Evolutionary conservation across 2,888 invertebrate species (phyloP), one percentile per base, ranked within the genome.

Genomic region (Metalampra italica): DNA sequence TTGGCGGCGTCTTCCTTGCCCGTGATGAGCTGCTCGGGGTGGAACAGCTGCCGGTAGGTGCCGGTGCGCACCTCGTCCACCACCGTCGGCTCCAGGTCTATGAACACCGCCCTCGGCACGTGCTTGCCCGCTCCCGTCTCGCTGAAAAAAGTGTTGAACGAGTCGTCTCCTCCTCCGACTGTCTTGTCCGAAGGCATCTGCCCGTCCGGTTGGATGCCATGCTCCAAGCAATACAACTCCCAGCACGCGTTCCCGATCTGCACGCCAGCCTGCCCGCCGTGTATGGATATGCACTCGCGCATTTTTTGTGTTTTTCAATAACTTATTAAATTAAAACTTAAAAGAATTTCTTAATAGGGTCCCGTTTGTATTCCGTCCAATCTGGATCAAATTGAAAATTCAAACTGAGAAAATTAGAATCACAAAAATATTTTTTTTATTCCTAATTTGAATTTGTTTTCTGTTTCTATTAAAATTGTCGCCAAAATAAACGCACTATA

Each of bases 1-100:
- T 98, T 98, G 52, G 98, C 98, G 9, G 98, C 98, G 74, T 98
- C 98, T 83, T 98, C 98, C 80, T 98, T 98, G 50, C 97, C 97
- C 9, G 97, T 97, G 73, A 98, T 97, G 59, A 98, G 90, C 80
- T 98, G 98, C 78, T 98, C 98, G 0, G 98, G 98, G 75, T 98
- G 98, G 91, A 98, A 98, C 59, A 98, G 91, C 77, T 97, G 97
- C 41, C 97, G 92, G 89, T 98, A 98, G n/a, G 96, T 96, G 57
- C 97, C 97, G 43, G 96, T 96, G 64, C 97, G 36, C n/a, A 36
- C 36, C 82, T 97, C 96, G 79, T 97, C 96, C 43, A 98, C 97
- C 50, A 98, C 98, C 48, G 98, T 98, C 29, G 98, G 98, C 82
- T 98, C 98, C 71, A 98, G 90, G 80, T 98, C 98, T 41, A 98